A percentile compares a stretch with the other conserved stretches of the same genome.
These are phyloP conservation scores for Drosophila varians DNA, from an alignment of 1,140 invertebrate genomes.

Conservation along the genomic window DNA sequence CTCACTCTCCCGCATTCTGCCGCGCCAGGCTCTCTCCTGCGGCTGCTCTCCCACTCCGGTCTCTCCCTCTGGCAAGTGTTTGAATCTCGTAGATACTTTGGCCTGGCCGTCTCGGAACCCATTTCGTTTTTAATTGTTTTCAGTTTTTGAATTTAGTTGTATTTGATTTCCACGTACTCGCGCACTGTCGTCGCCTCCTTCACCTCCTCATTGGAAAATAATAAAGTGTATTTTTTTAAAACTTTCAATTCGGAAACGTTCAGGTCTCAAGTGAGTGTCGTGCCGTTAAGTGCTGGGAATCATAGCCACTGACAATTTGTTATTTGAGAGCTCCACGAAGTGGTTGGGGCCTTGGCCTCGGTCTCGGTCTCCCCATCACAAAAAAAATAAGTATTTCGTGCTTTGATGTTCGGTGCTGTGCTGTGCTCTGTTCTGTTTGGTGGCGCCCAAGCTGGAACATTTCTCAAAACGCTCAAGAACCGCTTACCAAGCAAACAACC, in stretches of 20 bases:
- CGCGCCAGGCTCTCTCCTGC: constrained; percentile 13
- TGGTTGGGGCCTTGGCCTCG: neutral
- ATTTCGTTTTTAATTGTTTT: constrained; percentile 80
- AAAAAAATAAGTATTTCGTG: constrained; percentile 13
- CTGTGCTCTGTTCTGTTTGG: neutral
- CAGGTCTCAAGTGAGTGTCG: constrained; percentile 43
- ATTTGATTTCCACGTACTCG: constrained; percentile 74
- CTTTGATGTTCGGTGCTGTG: neutral
- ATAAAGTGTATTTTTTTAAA: constrained; percentile 34
- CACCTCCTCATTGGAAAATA: neutral
- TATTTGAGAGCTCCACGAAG: constrained; percentile 40
- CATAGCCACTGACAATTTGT: constrained; percentile 39
- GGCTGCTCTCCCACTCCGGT: constrained; percentile 1
- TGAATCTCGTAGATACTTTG: constrained; percentile 69
- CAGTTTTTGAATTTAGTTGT: constrained; percentile 78
- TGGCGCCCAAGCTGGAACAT: constrained; percentile 31
- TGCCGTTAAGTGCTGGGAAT: constrained; percentile 44
- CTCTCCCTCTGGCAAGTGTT: constrained; percentile 33
- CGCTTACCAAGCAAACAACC: constrained; percentile 45
- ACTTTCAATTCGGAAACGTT: constrained; percentile 31
- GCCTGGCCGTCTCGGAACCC: constrained; percentile 51
- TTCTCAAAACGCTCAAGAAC: neutral
- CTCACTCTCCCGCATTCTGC: constrained; percentile 8
- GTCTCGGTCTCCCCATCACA: neutral
- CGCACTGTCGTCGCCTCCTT: constrained; percentile 48